Conservation (phyloP, 2,888 invertebrate genomes). For the Acronicta leporina region DNA sequence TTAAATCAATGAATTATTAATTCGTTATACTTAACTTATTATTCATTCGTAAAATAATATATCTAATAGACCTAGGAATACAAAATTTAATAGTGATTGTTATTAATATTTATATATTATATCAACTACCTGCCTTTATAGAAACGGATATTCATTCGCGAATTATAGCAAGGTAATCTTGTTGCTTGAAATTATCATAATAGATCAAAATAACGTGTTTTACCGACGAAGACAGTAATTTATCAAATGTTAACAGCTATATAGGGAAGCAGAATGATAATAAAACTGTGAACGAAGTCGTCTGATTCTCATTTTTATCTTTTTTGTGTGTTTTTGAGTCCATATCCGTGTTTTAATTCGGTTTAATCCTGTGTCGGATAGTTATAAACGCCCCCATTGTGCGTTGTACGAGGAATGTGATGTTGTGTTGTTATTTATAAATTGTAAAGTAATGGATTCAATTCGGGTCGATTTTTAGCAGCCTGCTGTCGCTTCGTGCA, state of each 20-base stretch:
- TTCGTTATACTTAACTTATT: not conserved
- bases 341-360: constrained; percentile 22
- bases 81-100: too few species aligned
- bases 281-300: too few species aligned
- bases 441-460: too few species aligned
- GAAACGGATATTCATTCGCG: constrained; percentile 9
- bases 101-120: too few species aligned
- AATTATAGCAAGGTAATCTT: constrained; percentile 22
- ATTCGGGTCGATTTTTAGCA: too few species aligned
- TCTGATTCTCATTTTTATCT: not conserved
- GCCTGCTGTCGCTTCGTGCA: too few species aligned
- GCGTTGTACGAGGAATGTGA: too few species aligned
- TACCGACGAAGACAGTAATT: constrained; percentile 2
- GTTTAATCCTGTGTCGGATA: constrained; percentile 22
- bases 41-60: not conserved
- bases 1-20: not conserved
- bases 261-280: too few species aligned
- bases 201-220: constrained; percentile 13
- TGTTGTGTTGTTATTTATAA: too few species aligned
- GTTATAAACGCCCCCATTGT: not conserved
- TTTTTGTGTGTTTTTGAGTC: constrained; percentile 17
- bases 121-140: too few species aligned
- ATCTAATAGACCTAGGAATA: not conserved
- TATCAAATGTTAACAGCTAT: constrained; percentile 9
- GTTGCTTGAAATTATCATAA: constrained; percentile 10